Conservation (phyloP, 2,797 vertebrate species). For the Leucoraja ocellata region DNA sequence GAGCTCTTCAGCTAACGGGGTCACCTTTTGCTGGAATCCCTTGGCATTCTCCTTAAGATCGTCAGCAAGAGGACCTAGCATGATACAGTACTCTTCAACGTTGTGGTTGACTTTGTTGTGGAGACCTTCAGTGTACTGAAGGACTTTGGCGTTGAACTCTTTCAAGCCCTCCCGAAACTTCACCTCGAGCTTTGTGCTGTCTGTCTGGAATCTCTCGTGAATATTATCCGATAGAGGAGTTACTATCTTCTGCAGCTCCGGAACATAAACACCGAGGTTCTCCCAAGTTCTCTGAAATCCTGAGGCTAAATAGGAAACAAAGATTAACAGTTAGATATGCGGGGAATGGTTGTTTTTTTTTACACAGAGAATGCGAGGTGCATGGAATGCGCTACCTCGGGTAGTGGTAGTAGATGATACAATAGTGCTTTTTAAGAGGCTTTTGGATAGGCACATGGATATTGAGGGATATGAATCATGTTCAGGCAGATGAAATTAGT, state of each 20-base stretch:
- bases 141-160: constrained; percentile 53
- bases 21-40: constrained; percentile 52
- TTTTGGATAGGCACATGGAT: too few species aligned
- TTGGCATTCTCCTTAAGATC: constrained; percentile 55
- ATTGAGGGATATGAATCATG: too few species aligned
- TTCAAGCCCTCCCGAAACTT: constrained; percentile 57
- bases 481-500: too few species aligned
- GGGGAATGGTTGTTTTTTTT: too few species aligned
- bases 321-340: too few species aligned
- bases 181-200: constrained; percentile 52
- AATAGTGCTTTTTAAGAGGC: too few species aligned
- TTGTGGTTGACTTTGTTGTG: constrained; percentile 58
- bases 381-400: too few species aligned
- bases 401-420: too few species aligned
- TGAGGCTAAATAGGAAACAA: neutral
- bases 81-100: constrained; percentile 54
- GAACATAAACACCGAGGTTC: constrained; percentile 44
- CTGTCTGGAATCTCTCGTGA: constrained; percentile 48
- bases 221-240: constrained; percentile 53
- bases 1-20: constrained; percentile 53
- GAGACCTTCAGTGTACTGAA: constrained; percentile 55
- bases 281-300: constrained; percentile 49
- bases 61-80: constrained; percentile 53
- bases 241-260: constrained; percentile 48
- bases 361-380: too few species aligned